These are phyloP conservation scores for Heliconius aoede DNA, from an alignment of 2,888 invertebrate species.

Conservation along the genomic window DNA sequence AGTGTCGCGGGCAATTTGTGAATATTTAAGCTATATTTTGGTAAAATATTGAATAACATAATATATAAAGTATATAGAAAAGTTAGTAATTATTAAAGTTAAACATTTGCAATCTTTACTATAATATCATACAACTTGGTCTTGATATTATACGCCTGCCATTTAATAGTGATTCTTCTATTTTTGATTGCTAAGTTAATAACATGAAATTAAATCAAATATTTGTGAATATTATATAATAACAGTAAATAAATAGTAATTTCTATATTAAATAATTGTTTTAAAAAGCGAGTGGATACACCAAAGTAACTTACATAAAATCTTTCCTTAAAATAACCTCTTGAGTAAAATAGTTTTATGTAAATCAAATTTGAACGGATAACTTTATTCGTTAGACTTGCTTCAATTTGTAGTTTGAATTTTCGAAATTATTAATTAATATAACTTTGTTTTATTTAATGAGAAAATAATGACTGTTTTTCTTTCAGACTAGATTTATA, in stretches of 20 bases:
- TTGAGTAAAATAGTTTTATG: constrained; percentile 14
- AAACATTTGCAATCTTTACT: no score
- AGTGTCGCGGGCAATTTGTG: neutral
- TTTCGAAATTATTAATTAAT: constrained; percentile 11
- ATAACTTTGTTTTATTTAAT: constrained; percentile 2
- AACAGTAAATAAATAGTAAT: neutral
- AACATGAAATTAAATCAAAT: no score
- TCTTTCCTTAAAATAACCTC: neutral
- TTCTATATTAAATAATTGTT: neutral
- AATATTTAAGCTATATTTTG: neutral
- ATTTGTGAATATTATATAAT: no score
- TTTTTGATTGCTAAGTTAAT: no score
- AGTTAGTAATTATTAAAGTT: no score
- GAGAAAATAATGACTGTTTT: neutral
- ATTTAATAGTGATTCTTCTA: no score
- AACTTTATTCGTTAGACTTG: constrained; percentile 17
- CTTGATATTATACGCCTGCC: no score
- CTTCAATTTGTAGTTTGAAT: neutral
- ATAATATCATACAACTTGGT: no score
- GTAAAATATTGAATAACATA: no score
- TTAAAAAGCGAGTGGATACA: neutral
- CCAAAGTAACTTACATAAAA: constrained; percentile 12
- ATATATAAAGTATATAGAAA: no score
- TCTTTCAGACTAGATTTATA: neutral
- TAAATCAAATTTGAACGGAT: constrained; percentile 38